Evolutionary conservation across 2,888 invertebrate species (phyloP).

Genomic region (Plebejus melissa): DNA sequence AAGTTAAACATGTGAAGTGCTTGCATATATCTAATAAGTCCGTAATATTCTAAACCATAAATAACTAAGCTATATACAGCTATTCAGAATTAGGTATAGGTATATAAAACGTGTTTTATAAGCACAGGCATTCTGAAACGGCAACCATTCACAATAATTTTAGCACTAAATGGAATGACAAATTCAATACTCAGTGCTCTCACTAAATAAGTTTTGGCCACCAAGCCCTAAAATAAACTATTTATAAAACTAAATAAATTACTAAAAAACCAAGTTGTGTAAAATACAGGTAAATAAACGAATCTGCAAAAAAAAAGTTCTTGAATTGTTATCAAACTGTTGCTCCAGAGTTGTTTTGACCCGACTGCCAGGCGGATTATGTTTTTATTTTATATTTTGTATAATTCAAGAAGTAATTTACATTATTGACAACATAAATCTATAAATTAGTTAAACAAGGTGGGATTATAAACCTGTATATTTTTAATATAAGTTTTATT

Average conservation of each 20-base stretch:
- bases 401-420: neutral
- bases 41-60: conserved; percentile 62
- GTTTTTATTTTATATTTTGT: neutral
- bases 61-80: conserved; percentile 70
- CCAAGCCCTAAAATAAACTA: neutral
- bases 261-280: neutral
- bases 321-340: neutral
- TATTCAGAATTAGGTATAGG: conserved; percentile 29
- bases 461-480: conserved; percentile 2
- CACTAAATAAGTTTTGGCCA: neutral
- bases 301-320: neutral
- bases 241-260: neutral
- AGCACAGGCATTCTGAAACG: neutral
- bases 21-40: conserved; percentile 50
- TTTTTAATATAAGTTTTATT: neutral
- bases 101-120: neutral
- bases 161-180: conserved; percentile 8
- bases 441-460: neutral
- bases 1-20: conserved; percentile 35
- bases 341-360: neutral
- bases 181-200: neutral
- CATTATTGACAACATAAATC: neutral
- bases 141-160: neutral
- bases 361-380: too few relatives aligned
- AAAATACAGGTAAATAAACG: neutral